Evolutionary conservation across 2,888 invertebrate species (phyloP).

Genomic region (Ramazzottius varieornatus): DNA sequence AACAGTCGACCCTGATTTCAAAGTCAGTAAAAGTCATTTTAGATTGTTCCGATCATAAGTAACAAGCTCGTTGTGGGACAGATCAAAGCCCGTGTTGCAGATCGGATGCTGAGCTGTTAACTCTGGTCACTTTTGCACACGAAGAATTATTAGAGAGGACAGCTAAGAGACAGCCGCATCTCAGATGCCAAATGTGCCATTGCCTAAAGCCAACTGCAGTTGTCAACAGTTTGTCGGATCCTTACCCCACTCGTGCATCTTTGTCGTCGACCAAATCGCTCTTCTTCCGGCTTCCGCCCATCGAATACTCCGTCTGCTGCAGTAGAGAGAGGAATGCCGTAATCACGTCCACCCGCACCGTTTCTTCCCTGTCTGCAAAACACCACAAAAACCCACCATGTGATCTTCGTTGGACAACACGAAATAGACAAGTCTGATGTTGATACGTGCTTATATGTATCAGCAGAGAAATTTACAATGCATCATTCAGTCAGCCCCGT

Average conservation of each 20-base stretch:
- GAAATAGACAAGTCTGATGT: too few species aligned
- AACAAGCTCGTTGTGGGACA: neutral
- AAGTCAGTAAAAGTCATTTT: too few species aligned
- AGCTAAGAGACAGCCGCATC: neutral
- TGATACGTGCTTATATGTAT: too few species aligned
- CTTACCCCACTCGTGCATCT: neutral
- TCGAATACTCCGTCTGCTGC: slow-evolving; percentile 38
- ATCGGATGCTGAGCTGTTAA: neutral
- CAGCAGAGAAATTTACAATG: neutral
- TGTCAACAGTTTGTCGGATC: too few species aligned
- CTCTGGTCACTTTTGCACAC: neutral
- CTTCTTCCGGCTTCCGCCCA: neutral
- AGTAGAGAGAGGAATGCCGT: slow-evolving; percentile 79
- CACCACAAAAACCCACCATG: too few species aligned
- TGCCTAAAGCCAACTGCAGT: neutral
- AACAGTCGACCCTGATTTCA: too few species aligned
- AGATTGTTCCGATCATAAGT: neutral
- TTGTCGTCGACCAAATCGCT: neutral
- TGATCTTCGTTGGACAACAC: too few species aligned
- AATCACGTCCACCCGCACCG: slow-evolving; percentile 91
- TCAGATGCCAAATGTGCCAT: neutral
- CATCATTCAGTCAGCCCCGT: neutral
- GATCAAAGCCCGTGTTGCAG: neutral
- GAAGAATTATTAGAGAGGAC: neutral
- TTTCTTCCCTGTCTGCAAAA: slow-evolving; percentile 96